phyloP scores from a whole-genome alignment of 2,797 vertebrate genomes.

The Neopelma chrysocephalum region DNA sequence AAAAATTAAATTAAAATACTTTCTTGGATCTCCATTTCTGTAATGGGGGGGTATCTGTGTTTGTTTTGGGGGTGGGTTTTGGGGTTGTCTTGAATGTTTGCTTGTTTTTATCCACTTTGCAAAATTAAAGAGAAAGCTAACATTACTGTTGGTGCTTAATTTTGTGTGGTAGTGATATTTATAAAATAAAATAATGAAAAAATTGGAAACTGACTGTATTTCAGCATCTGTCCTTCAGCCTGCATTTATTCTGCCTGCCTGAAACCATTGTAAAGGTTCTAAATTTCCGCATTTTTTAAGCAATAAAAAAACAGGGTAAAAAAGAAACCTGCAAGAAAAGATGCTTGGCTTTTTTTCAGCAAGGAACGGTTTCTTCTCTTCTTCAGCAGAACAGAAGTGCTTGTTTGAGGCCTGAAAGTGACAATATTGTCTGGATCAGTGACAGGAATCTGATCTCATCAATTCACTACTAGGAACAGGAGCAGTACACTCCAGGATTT shows the following conservation, averaged over 20 bases:
- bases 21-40: neutral
- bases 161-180: neutral
- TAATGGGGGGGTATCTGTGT: rapidly evolving
- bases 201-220: neutral
- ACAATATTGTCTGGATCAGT: neutral
- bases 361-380: neutral
- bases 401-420: neutral
- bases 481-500: neutral
- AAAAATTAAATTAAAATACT: neutral
- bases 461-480: neutral
- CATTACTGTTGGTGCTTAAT: neutral
- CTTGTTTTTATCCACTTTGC: neutral
- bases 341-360: neutral
- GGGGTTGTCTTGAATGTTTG: rapidly evolving
- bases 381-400: neutral
- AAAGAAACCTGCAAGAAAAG: neutral
- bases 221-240: neutral
- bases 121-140: neutral
- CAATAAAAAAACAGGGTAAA: neutral
- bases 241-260: neutral
- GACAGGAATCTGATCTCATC: neutral
- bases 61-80: rapidly evolving
- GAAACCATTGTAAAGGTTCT: neutral
- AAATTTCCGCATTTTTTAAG: neutral
- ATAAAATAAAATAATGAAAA: neutral